Conservation (phyloP, 1,140 invertebrate species). For the Ectropis grisescens region DNA sequence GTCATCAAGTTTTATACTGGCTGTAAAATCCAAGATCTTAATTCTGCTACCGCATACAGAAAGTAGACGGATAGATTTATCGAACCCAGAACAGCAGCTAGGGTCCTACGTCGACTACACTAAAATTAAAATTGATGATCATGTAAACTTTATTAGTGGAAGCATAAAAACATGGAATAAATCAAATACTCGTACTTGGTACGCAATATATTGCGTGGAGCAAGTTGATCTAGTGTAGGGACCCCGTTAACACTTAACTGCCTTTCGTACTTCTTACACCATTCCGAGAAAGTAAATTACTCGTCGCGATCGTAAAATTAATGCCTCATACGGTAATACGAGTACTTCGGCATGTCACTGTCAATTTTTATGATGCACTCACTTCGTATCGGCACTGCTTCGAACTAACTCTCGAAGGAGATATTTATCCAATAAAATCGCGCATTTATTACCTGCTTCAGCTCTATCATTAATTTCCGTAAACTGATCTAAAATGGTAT, state of each 20-base stretch:
- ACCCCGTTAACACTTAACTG: constrained; percentile 48
- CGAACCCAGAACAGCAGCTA: constrained; percentile 24
- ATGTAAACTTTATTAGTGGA: constrained; percentile 55
- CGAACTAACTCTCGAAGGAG: constrained; percentile 1
- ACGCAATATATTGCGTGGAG: constrained; percentile 24
- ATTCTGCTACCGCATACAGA: too few relatives aligned
- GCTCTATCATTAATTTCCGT: too few relatives aligned
- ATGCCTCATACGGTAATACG: constrained; percentile 46
- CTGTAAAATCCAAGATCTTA: too few relatives aligned
- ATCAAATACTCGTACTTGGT: constrained; percentile 41
- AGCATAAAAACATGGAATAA: constrained; percentile 48
- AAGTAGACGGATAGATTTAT: constrained; percentile 57
- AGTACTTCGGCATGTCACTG: constrained; percentile 41
- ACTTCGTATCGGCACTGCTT: constrained; percentile 25
- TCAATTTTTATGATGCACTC: constrained; percentile 55
- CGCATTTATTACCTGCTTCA: too few relatives aligned
- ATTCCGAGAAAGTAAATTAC: constrained; percentile 60
- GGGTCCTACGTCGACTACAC: constrained; percentile 28
- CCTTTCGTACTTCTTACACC: constrained; percentile 45
- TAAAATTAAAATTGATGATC: constrained; percentile 63
- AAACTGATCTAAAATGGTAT: too few relatives aligned
- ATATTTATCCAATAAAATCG: constrained; percentile 3
- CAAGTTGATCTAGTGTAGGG: constrained; percentile 31
- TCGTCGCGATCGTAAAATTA: constrained; percentile 51
- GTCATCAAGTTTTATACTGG: too few relatives aligned